Evolutionary conservation across 2,113 vertebrate species (phyloP).

Genomic region (Geothlypis trichas): DNA sequence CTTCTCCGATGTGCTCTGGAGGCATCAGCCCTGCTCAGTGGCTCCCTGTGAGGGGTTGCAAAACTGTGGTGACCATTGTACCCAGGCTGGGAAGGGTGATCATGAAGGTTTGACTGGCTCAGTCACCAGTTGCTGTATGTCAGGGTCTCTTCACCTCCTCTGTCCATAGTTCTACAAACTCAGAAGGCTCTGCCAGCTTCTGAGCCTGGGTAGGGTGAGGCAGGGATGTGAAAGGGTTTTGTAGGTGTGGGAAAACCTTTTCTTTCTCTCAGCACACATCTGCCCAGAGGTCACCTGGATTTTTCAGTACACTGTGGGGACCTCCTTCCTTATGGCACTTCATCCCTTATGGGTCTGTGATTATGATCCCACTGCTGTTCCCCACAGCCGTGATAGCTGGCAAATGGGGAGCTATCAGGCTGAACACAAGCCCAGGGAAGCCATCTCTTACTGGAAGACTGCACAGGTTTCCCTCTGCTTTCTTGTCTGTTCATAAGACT

Average conservation of each 20-base stretch:
- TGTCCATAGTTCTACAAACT: not conserved
- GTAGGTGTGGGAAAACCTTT: not conserved
- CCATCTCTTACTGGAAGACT: not conserved
- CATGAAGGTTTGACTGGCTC: not conserved
- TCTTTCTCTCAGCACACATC: not conserved
- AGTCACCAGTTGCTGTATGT: not conserved
- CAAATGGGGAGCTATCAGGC: not conserved
- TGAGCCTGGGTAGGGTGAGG: not conserved
- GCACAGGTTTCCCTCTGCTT: not conserved
- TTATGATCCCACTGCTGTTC: not conserved
- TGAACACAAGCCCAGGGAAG: not conserved
- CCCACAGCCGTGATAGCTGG: not conserved
- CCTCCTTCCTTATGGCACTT: not conserved
- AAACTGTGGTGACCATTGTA: not conserved
- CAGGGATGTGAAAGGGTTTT: not conserved
- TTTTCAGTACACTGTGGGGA: not conserved
- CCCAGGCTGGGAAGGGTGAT: not conserved
- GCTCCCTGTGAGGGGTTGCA: not conserved
- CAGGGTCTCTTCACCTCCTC: not conserved
- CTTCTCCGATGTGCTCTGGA: not conserved
- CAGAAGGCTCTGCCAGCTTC: not conserved
- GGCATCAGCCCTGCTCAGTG: not conserved
- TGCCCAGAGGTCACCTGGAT: not conserved
- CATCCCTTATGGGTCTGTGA: not conserved
- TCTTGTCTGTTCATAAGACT: not conserved